Evolutionary conservation across 2,113 vertebrate species (phyloP).

Genomic region (Anolis carolinensis): DNA sequence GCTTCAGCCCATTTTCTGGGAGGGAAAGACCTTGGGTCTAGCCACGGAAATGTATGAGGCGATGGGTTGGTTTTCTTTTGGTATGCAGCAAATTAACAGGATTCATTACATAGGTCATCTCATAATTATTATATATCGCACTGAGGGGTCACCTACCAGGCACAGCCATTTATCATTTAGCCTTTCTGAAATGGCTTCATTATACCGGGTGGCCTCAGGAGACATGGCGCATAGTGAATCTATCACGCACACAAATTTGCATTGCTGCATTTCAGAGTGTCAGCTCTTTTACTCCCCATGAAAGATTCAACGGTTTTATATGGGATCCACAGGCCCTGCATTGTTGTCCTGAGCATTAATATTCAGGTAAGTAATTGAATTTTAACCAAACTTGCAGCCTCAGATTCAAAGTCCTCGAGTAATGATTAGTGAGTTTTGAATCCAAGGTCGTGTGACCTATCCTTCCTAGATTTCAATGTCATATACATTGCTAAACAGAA

Average conservation of each 20-base stretch:
- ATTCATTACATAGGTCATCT: constrained; percentile 50
- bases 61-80: constrained; percentile 49
- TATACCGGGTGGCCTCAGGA: not conserved
- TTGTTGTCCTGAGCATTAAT: constrained; percentile 6
- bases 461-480: not conserved
- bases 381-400: not conserved
- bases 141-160: constrained; percentile 26
- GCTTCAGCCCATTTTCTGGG: not conserved
- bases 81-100: constrained; percentile 39
- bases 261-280: constrained; percentile 8
- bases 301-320: not conserved
- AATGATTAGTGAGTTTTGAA: not conserved
- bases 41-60: constrained; percentile 36
- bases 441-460: not conserved
- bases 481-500: not conserved
- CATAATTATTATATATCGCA: constrained; percentile 50
- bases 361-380: constrained; percentile 9
- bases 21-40: constrained; percentile 43
- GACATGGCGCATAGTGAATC: not conserved
- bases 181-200: constrained; percentile 35
- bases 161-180: constrained; percentile 20
- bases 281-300: not conserved
- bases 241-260: not conserved
- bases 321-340: not conserved
- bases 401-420: not conserved